Conservation (phyloP, 64 coral and sea anemone species). For the Montipora capricornis region DNA sequence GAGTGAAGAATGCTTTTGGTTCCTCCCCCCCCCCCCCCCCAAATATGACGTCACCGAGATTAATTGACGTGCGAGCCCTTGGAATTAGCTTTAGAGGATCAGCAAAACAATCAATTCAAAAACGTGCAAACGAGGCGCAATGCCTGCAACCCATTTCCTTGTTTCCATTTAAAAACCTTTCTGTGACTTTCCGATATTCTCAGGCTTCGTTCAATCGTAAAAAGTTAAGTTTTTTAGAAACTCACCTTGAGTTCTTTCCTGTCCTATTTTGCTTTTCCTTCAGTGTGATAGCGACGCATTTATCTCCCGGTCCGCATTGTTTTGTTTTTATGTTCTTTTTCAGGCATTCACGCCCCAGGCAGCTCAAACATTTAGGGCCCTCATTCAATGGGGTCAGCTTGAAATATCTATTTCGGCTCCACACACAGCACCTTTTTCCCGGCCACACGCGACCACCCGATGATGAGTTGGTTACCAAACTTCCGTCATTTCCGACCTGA, state of each 20-base stretch:
- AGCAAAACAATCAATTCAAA: neutral
- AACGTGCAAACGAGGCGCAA: neutral
- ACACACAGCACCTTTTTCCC: slow-evolving; percentile 36
- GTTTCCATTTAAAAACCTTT: neutral
- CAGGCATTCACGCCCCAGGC: slow-evolving; percentile 16
- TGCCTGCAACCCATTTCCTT: neutral
- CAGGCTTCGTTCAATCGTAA: neutral
- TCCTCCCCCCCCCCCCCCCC: no score
- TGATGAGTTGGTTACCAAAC: slow-evolving; percentile 33
- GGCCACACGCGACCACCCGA: slow-evolving; percentile 39
- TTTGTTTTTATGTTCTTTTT: neutral
- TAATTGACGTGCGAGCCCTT: no score
- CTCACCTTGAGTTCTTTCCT: slow-evolving; percentile 33
- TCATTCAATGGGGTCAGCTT: slow-evolving; percentile 19
- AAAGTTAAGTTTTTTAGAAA: neutral
- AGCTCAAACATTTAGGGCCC: slow-evolving; percentile 43
- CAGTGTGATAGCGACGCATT: slow-evolving; percentile 47
- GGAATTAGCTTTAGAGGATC: no score
- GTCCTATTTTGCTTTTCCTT: neutral
- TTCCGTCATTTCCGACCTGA: neutral
- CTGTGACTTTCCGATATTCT: neutral
- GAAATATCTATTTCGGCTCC: slow-evolving; percentile 18
- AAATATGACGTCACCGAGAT: no score
- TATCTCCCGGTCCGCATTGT: slow-evolving; percentile 43
- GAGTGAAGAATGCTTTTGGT: no score